These are phyloP conservation scores for Lepidochitona cinerea DNA, from an alignment of 2,888 invertebrate genomes.

Conservation along the genomic window DNA sequence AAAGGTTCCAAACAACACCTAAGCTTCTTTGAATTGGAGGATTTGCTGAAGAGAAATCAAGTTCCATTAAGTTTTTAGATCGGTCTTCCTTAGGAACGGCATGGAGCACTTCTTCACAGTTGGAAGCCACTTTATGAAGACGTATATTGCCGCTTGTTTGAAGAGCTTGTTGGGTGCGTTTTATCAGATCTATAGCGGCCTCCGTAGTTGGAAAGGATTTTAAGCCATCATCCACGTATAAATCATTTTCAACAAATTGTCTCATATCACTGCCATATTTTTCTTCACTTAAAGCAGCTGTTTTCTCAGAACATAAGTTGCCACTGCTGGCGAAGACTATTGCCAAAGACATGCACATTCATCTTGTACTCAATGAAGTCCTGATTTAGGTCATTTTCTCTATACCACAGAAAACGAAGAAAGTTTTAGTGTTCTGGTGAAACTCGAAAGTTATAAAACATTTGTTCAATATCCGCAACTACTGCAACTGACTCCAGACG, in stretches of 20 bases:
- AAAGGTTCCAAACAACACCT: conserved; percentile 8
- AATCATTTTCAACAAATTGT: background rate
- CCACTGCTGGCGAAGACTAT: no score
- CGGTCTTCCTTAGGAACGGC: background rate
- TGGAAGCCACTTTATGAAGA: background rate
- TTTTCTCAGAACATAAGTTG: background rate
- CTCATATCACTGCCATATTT: background rate
- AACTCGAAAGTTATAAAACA: background rate
- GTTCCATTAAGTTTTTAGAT: background rate
- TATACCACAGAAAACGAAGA: background rate
- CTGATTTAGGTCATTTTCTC: background rate
- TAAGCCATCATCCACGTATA: background rate
- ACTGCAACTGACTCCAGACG: background rate
- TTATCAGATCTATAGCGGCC: background rate
- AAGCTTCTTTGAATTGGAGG: background rate
- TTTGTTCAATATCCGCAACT: background rate
- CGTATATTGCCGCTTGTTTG: background rate
- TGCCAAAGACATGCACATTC: background rate
- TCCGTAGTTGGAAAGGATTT: background rate
- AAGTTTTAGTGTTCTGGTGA: background rate
- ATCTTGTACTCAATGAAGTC: no score
- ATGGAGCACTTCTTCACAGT: background rate
- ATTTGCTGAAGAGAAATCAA: background rate
- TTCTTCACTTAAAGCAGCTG: background rate
- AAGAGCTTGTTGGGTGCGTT: background rate